phyloP scores from a whole-genome alignment of 2,797 vertebrate species.

The Spinus olivaceus region DNA sequence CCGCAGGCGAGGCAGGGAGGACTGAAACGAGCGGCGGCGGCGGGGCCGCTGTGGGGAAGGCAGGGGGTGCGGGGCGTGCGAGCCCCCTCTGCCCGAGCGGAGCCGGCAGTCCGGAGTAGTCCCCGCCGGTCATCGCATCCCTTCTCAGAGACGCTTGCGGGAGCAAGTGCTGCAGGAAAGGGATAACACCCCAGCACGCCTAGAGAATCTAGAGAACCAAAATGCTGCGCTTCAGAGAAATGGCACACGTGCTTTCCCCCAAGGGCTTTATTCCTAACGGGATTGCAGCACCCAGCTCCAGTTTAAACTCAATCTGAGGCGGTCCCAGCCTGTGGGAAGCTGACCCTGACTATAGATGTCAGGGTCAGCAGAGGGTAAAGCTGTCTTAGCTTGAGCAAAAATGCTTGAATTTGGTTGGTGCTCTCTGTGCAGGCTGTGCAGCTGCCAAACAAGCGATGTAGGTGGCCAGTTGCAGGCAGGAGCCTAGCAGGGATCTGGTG shows the following conservation, averaged over 20 bases:
- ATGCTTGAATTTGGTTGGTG: background rate
- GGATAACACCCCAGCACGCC: background rate
- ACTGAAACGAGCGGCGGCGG: background rate
- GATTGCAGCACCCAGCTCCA: background rate
- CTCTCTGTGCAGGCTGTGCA: background rate
- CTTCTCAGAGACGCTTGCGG: background rate
- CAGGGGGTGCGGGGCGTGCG: fast-evolving
- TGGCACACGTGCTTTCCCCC: background rate
- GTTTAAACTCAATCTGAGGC: background rate
- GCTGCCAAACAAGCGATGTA: too few relatives aligned
- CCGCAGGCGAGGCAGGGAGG: background rate
- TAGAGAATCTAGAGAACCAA: background rate
- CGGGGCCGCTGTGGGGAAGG: background rate
- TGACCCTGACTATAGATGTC: background rate
- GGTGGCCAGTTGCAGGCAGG: background rate
- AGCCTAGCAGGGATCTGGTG: background rate
- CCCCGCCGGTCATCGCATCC: background rate
- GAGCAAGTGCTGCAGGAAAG: background rate
- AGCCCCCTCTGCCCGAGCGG: background rate
- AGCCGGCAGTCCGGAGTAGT: background rate
- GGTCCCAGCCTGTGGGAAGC: background rate
- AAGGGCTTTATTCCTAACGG: background rate
- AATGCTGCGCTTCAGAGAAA: background rate
- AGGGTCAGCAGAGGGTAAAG: background rate
- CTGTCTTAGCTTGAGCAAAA: background rate